Evolutionary conservation across 2,888 invertebrate species (phyloP), one percentile per base, ranked within the genome.

Genomic region (Drosophila peninsularis): DNA sequence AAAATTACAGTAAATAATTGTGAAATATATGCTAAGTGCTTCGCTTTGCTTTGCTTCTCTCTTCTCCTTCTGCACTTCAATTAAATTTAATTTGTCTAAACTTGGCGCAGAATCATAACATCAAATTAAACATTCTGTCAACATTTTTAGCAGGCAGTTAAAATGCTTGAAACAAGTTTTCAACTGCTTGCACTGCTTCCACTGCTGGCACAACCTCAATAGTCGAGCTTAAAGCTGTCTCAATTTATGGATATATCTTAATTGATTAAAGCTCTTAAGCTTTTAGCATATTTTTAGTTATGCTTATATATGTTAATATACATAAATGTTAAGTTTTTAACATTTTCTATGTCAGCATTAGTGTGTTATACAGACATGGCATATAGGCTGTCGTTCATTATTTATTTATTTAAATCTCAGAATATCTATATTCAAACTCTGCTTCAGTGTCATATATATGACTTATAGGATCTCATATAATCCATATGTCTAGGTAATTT

Each of bases 21-120:
- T 13, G 47, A 53, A 68, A 70, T 45, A n/a, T 11, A 11, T 34
- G 13, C 49, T 3, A 30, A 49, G 19, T 62, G 37, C 49, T 41
- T 5, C 1, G 19, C 24, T 34, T 39, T n/a, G 14, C 44, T 39
- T 3, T 41, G 0, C n/a, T 27, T 6, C 27, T 27, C 24, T 30
- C 27, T 1, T 30, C 27, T 7, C 7, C 7, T 30, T 30, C 27
- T 30, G 47, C 27, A 4, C n/a, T 14, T 19, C 21, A 32, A 27
- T 53, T 27, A 37, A 53, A 17, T 19, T 34, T 47, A 49, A 65
- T 53, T 37, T 7, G 27, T 24, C 9, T 34, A 21, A 32, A 5
- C 36, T 62, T 19, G 62, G 2, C 11, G 49, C 49, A 4, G 5
- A 19, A 50, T 34, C 49, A 34, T 32, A 36, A 42, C 9, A 17